Conservation (phyloP, 1,140 invertebrate species). For the Hylaeus anthracinus region DNA sequence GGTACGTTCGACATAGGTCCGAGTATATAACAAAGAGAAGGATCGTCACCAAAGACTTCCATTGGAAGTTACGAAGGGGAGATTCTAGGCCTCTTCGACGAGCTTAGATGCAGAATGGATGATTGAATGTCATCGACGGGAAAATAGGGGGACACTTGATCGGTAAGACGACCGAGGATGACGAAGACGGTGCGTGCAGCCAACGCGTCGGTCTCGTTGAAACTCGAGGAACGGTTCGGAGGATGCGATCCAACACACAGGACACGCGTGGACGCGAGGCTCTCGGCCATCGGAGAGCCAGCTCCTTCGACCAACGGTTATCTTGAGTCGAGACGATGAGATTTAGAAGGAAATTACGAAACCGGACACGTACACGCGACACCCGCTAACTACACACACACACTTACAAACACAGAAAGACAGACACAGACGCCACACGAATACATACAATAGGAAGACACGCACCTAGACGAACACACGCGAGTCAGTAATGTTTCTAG, state of each 20-base stretch:
- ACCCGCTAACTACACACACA: background rate
- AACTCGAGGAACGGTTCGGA: conserved; percentile 33
- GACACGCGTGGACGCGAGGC: background rate
- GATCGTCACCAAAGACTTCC: too few relatives aligned
- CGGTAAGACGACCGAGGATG: conserved; percentile 21
- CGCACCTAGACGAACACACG: conserved; percentile 36
- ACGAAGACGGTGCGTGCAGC: conserved; percentile 38
- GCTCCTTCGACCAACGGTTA: background rate
- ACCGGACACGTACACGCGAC: background rate
- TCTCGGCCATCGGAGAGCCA: background rate
- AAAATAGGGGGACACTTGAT: background rate
- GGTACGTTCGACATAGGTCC: too few relatives aligned
- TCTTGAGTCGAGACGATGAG: background rate
- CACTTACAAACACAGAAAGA: background rate
- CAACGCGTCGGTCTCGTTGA: conserved; percentile 35
- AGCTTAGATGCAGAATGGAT: too few relatives aligned
- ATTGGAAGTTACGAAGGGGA: too few relatives aligned
- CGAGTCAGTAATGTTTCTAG: conserved; percentile 53
- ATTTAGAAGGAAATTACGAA: background rate
- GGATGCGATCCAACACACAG: background rate
- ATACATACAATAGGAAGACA: conserved; percentile 18
- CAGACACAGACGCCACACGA: background rate
- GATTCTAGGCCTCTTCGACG: too few relatives aligned
- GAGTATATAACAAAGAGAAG: background rate
- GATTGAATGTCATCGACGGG: background rate